Percentiles rank a stretch among this genome's conserved stretches.
Evolutionary conservation across 2,888 invertebrate species (phyloP).

Genomic region (Morpho deidamia): DNA sequence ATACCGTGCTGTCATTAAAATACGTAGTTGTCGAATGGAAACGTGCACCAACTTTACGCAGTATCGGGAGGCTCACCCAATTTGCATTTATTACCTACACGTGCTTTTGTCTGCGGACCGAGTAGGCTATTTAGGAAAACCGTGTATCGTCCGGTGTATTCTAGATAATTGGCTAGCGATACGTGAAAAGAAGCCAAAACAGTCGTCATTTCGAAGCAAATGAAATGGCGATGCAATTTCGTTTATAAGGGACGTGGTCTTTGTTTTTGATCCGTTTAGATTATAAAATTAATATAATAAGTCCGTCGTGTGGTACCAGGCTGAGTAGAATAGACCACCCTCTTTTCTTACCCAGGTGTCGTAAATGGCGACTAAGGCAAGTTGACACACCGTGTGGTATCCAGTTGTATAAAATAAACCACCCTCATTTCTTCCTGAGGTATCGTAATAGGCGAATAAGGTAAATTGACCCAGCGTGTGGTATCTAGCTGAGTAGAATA

Average conservation of each 20-base stretch:
- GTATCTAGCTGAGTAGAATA: too few species aligned
- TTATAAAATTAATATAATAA: too few species aligned
- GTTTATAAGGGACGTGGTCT: background rate
- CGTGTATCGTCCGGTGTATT: conserved; percentile 30
- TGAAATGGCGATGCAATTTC: background rate
- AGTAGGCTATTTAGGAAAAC: conserved; percentile 40
- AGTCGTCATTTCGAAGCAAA: background rate
- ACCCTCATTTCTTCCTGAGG: too few species aligned
- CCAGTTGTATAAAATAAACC: too few species aligned
- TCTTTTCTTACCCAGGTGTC: too few species aligned
- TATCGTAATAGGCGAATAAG: too few species aligned
- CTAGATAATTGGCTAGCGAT: conserved; percentile 26
- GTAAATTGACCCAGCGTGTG: too few species aligned
- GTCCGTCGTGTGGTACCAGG: too few species aligned
- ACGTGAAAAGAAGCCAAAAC: conserved; percentile 17
- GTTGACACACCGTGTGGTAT: too few species aligned
- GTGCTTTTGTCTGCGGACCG: conserved; percentile 40
- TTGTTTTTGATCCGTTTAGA: too few species aligned
- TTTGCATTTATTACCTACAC: conserved; percentile 59
- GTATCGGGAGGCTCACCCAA: conserved; percentile 36
- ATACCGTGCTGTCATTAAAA: background rate
- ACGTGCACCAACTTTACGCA: conserved; percentile 18
- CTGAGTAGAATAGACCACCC: too few species aligned
- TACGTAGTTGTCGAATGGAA: conserved; percentile 4
- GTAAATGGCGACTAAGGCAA: too few species aligned